Percentiles rank a stretch among this genome's conserved stretches.
Conservation (phyloP, 2,797 vertebrate genomes). For the Gambusia yucatana region DNA sequence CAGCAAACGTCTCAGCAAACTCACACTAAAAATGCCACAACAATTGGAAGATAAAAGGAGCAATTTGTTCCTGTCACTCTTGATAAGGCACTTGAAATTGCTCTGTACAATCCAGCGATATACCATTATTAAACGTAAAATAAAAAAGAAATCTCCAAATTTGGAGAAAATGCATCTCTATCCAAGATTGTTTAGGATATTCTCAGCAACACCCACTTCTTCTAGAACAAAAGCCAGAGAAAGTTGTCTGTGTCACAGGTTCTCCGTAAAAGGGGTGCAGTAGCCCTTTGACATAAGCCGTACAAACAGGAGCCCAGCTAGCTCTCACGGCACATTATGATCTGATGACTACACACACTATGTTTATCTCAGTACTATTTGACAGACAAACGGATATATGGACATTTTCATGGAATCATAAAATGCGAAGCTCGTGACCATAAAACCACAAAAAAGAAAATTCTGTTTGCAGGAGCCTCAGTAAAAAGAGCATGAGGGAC, state of each 20-base stretch:
- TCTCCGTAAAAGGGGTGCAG: conserved; percentile 69
- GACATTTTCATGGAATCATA: conserved; percentile 1
- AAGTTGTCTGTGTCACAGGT: conserved; percentile 41
- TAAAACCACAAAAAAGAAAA: neutral
- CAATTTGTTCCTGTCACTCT: conserved; percentile 67
- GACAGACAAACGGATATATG: conserved; percentile 20
- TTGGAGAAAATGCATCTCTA: conserved; percentile 15
- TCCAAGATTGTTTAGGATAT: conserved; percentile 25
- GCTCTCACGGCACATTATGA: conserved; percentile 76
- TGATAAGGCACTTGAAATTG: conserved; percentile 79
- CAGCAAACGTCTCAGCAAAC: conserved; percentile 19
- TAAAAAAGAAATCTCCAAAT: conserved; percentile 26
- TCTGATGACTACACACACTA: conserved; percentile 49
- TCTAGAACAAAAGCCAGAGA: conserved; percentile 37
- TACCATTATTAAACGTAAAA: conserved; percentile 6
- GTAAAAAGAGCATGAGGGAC: conserved; percentile 31
- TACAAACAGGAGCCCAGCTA: conserved; percentile 74
- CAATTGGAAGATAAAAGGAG: conserved; percentile 56
- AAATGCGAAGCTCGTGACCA: conserved; percentile 14
- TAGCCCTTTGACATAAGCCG: conserved; percentile 83
- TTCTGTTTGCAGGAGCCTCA: conserved; percentile 21
- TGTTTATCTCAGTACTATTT: conserved; percentile 29
- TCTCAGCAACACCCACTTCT: conserved; percentile 4
- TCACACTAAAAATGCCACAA: conserved; percentile 30
- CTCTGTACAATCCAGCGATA: conserved; percentile 79